phyloP scores from a whole-genome alignment of 2,888 invertebrate species.

The Drosophila paucipuncta region DNA sequence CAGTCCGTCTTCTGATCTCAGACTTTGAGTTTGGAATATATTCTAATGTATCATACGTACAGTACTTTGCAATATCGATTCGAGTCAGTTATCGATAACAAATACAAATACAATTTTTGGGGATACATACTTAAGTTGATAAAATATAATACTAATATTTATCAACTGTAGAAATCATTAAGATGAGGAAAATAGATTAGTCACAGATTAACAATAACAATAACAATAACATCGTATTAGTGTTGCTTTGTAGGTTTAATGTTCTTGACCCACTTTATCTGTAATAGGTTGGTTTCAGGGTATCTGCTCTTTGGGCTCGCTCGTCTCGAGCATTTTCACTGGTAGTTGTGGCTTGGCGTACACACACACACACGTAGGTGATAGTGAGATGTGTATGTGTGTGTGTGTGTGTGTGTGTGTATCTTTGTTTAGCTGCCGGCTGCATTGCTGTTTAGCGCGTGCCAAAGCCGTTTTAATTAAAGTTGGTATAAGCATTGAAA shows the following conservation, averaged over 20 bases:
- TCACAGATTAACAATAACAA: not conserved
- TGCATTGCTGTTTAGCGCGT: slow-evolving; percentile 56
- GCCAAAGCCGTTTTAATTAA: slow-evolving; percentile 72
- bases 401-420: slow-evolving; percentile 5
- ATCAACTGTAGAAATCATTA: not conserved
- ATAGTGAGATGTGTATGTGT: not conserved
- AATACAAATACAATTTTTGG: not conserved
- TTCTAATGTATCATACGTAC: not conserved
- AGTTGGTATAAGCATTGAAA: slow-evolving; percentile 69
- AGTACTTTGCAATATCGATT: not conserved
- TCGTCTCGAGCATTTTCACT: not conserved
- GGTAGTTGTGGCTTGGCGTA: not conserved
- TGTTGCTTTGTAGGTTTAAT: not conserved
- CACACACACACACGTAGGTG: not conserved
- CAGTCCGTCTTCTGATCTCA: not conserved
- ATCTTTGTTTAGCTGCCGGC: slow-evolving; percentile 16
- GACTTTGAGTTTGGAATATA: not conserved
- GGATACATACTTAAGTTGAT: not conserved
- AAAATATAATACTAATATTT: not conserved
- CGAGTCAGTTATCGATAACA: not conserved
- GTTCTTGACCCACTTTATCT: not conserved
- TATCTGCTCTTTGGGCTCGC: not conserved
- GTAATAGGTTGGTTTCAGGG: not conserved
- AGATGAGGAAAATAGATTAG: not conserved
- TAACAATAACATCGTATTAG: not conserved